Percentiles rank a stretch among this genome's conserved stretches.
These are phyloP conservation scores for Lithosia quadra DNA, from an alignment of 2,888 invertebrate species.

Conservation along the genomic window DNA sequence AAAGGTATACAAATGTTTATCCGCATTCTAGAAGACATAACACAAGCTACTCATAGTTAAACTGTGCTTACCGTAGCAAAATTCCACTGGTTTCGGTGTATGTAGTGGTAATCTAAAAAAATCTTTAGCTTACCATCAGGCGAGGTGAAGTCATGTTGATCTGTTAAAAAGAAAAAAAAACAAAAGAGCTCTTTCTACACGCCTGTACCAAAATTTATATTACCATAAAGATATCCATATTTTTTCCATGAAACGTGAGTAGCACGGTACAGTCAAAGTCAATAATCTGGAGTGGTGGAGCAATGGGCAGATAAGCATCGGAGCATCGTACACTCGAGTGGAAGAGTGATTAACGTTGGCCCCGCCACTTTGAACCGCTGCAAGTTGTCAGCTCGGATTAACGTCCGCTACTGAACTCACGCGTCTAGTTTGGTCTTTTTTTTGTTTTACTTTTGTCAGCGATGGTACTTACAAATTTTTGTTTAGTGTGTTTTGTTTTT, in stretches of 20 bases:
- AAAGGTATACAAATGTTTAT: no score
- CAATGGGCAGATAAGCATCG: constrained; percentile 75
- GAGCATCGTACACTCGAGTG: constrained; percentile 76
- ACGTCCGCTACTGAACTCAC: constrained; percentile 57
- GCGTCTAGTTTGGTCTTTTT: constrained; percentile 41
- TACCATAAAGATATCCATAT: constrained; percentile 51
- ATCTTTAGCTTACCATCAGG: no score
- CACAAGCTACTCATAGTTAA: no score
- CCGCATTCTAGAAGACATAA: no score
- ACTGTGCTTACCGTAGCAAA: no score
- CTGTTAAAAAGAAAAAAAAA: no score
- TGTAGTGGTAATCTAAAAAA: no score
- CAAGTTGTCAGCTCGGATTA: constrained; percentile 54
- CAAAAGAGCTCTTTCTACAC: constrained; percentile 12
- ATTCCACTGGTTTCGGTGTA: no score
- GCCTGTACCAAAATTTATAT: constrained; percentile 46
- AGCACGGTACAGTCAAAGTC: constrained; percentile 68
- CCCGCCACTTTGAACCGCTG: constrained; percentile 55
- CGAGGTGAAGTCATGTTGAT: no score
- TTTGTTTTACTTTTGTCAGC: constrained; percentile 49
- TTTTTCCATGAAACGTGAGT: constrained; percentile 52
- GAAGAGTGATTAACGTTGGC: constrained; percentile 74
- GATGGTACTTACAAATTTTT: constrained; percentile 49
- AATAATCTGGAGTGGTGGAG: constrained; percentile 67
- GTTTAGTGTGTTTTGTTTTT: constrained; percentile 36